phyloP scores from a whole-genome alignment of 2,113 vertebrate species.

The Heloderma charlesbogerti region DNA sequence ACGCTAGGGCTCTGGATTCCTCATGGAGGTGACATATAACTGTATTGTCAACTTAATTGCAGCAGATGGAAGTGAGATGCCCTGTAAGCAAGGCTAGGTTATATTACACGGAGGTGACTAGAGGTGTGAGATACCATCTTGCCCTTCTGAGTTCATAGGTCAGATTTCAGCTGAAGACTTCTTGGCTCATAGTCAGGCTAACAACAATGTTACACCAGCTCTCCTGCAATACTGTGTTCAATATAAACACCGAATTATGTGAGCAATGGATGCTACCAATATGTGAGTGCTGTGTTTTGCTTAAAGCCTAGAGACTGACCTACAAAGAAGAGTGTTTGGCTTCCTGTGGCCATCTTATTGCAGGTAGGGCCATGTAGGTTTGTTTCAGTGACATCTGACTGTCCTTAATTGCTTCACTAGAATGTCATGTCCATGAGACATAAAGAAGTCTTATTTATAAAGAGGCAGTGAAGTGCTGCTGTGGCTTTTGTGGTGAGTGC shows the following conservation, averaged over 20 bases:
- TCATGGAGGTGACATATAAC: neutral
- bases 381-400: slow-evolving; percentile 38
- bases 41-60: neutral
- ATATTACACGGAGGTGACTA: neutral
- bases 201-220: neutral
- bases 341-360: neutral
- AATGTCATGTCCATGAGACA: neutral
- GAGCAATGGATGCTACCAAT: neutral
- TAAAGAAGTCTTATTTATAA: slow-evolving; percentile 25
- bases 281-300: neutral
- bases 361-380: slow-evolving; percentile 22
- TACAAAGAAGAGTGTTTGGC: neutral
- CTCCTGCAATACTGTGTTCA: accelerated
- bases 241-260: neutral
- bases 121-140: neutral
- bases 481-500: neutral
- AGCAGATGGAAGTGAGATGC: neutral
- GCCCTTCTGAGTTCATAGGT: neutral
- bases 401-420: slow-evolving; percentile 13
- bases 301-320: neutral
- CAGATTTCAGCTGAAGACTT: neutral
- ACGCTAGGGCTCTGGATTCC: neutral
- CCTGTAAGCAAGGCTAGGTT: neutral
- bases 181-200: neutral
- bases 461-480: neutral